Evolutionary conservation across 1,140 invertebrate species (phyloP), one percentile per base, ranked within the genome.

Genomic region (Papilio dardanus): DNA sequence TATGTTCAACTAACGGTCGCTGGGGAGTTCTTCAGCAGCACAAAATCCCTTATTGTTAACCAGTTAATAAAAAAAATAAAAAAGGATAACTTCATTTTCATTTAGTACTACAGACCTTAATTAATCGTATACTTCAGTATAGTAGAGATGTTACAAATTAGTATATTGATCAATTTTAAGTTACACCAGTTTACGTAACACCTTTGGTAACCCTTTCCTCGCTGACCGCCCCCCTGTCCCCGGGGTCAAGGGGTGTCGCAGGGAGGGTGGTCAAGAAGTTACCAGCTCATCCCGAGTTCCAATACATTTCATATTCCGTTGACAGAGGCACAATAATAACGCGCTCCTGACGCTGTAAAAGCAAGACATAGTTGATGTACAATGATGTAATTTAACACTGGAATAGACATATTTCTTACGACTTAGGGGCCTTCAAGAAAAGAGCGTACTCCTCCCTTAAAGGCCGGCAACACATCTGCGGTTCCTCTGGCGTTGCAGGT

Each of bases 241-340:
- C 88, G 77, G 82, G 88, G 89, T 89, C 88, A 88, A 79, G 79
- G 86, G 88, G 90, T 77, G 85, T 33, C 16, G 74, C 74, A 77
- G 30, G 80, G 82, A 77, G 74, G 84, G 74, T 81, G 86, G 83
- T 88, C 83, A 86, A 88, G 85, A 81, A 85, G 83, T 82, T 81
- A 80, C 79, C 82, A 78, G 84, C 87, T 90, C 90, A 91, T 92
- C 91, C 91, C 89, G 76, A 83, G 86, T 89, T 88, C 89, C 91
- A 93, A 93, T 93, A 93, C 89, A 93, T 93, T 93, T 93, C 91
- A 93, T 93, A 93, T 93, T 93, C 90, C 91, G 89, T 91, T 91
- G 91, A 93, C 91, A 92, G 89, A 89, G 88, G 91, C 91, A 88
- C 90, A 93, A 92, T 93, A 93, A 93, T 92, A 91, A 92, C 88